Evolutionary conservation across 2,797 vertebrate species (phyloP).

Genomic region (Lagothrix lagotricha): DNA sequence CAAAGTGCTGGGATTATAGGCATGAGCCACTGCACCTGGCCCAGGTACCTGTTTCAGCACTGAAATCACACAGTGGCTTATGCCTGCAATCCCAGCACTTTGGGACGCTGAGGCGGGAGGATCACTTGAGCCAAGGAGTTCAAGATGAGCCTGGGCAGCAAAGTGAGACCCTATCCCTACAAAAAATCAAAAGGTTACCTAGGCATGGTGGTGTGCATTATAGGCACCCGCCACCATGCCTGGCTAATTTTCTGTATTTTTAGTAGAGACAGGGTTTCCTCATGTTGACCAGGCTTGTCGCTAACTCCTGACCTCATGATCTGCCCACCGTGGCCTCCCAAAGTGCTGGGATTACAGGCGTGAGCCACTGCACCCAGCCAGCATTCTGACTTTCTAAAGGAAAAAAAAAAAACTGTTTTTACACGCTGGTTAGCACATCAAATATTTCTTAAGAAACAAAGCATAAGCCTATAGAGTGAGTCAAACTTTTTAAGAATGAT

Average conservation of each 20-base stretch:
- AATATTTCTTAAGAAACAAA: slow-evolving; percentile 28
- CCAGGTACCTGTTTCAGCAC: too few relatives aligned
- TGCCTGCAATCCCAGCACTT: too few relatives aligned
- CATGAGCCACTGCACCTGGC: background rate
- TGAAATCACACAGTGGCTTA: too few relatives aligned
- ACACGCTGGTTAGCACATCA: background rate
- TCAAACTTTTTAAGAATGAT: background rate
- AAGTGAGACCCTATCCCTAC: too few relatives aligned
- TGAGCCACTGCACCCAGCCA: background rate
- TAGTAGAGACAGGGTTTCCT: background rate
- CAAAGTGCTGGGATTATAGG: background rate
- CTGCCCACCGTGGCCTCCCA: background rate
- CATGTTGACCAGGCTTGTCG: background rate
- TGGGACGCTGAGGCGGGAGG: too few relatives aligned
- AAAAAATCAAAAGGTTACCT: too few relatives aligned
- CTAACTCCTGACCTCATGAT: background rate
- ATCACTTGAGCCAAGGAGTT: too few relatives aligned
- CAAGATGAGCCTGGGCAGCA: too few relatives aligned
- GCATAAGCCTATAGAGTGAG: background rate
- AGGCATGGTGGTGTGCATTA: too few relatives aligned
- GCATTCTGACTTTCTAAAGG: background rate
- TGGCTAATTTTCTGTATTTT: background rate
- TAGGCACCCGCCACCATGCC: too few relatives aligned
- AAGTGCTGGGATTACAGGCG: background rate
- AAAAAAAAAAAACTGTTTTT: background rate